Evolutionary conservation across 2,113 vertebrate genomes (phyloP), one percentile per base, ranked within the genome.

Genomic region (Atherinomorus stipes): DNA sequence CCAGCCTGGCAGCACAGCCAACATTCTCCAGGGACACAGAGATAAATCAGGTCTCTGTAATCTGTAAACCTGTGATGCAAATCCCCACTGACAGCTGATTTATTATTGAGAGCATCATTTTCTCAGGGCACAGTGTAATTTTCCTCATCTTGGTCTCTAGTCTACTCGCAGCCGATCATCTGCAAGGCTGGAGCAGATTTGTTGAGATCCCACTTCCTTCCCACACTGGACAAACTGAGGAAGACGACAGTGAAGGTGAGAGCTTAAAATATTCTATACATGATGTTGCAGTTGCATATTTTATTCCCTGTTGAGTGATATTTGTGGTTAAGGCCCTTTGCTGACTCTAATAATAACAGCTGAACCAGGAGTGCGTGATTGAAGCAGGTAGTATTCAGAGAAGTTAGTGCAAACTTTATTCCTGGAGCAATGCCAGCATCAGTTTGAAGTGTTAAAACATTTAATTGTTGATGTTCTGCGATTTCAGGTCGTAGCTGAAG

Each of bases 121-220:
- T 74, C 18, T 77, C 23, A 38, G 28, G 25, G 1, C 10, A 65
- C 50, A 53, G 59, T 44, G n/a, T 52, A 49, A 71, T 58, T 59
- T 13, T 25, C 3, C 1, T 31, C 63, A 44, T 78, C 21, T 81
- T 65, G 37, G 4, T 63, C 66, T 78, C 4, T 84, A 99, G 98
- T 99, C 70, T 99, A 96, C 59, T 96, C 96, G 64, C 98, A 99
- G 89, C 98, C 98, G 11, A 99, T 99, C 87, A 98, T 99, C 92
- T 95, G 96, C 92, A 99, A 97, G 88, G 97, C 98, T 45, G 94
- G 95, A 34, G 94, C 95, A 0, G 96, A 96, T 87, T 94, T 99
- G 63, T 92, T 99, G 31, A 95, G 94, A 88, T 94, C 90, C 63
- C 98, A 98, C 88, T 99, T 99, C 88, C 93, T 99, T 79, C 96